Conservation (phyloP, 2,113 vertebrate genomes). For the Alectura lathami region DNA sequence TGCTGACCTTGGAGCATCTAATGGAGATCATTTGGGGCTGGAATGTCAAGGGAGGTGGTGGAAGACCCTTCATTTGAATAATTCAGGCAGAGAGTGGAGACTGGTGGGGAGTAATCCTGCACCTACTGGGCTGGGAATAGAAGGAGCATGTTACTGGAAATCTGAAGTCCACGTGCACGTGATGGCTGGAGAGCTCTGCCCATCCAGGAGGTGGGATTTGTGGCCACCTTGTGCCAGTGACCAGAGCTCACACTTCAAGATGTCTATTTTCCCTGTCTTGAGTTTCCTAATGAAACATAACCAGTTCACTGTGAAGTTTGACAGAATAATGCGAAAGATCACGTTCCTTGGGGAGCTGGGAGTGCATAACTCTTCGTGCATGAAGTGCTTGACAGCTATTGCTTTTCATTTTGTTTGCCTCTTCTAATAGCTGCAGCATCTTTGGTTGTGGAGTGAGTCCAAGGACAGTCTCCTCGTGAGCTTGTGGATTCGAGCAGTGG, state of each 20-base stretch:
- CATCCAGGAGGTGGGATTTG: neutral
- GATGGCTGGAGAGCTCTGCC: neutral
- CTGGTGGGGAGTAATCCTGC: neutral
- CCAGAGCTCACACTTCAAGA: neutral
- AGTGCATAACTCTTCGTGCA: neutral
- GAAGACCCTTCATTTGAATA: neutral
- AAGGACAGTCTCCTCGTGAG: neutral
- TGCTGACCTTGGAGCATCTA: neutral
- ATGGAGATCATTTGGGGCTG: neutral
- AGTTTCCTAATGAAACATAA: neutral
- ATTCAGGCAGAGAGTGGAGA: neutral
- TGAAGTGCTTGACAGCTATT: neutral
- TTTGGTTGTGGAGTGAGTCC: neutral
- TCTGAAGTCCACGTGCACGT: rapidly evolving
- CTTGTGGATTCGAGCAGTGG: neutral
- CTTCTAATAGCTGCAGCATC: neutral
- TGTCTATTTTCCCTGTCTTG: neutral
- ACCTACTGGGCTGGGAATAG: neutral
- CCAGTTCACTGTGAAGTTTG: neutral
- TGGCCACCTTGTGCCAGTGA: neutral
- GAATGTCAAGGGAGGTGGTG: neutral
- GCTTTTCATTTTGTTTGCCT: neutral
- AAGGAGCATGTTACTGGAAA: neutral
- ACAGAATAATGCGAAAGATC: neutral
- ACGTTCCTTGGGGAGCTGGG: neutral